Base-by-base conservation (phyloP, 2,888 invertebrate species). In the Melanophora roralis region DNA sequence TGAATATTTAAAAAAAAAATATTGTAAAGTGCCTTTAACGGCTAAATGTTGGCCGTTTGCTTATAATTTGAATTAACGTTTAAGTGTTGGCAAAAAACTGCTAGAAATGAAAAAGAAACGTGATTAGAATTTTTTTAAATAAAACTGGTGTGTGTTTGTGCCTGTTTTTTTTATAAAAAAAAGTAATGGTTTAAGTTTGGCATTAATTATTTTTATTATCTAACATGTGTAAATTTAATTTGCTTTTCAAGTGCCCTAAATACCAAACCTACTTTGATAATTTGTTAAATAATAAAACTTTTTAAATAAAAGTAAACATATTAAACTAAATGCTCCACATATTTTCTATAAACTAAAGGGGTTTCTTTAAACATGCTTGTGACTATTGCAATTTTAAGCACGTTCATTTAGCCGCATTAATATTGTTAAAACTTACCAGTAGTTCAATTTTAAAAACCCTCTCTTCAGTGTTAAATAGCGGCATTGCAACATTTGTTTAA, bases 361-460 rank as follows among this genome's bases (percentile, higher is more conserved):
- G 71, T 72, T 43, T 72, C 60, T 62, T 72, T 51, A 53, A 64
- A 62, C 62, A 64, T 72, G 72, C 64, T 72, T 71, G 47, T 72
- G 78, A 49, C 73, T 65, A 72, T 80, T 79, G 78, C 78, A 81
- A 83, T 83, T 83, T 83, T 43, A 78, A 78, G 59, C 84, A 84
- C 84, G 84, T 83, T 82, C 75, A 76, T 60, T 81, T 81, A 57
- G 77, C 80, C 74, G 74, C 77, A 74, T 79, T 27, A 27, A 76
- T 78, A 74, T 79, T 3, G 6, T 68, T 34, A 43, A 34, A 7
- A 71, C 43, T 51, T 27, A 23, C 40, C 0, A 27, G 27, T 5
- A 6, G 27, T 6, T 27, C 27, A 27, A 27, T 27, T 8, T 47
- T 34, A 73, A 36, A 51, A 64, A 67, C 36, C 7, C 59, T n/a